Conservation (phyloP, 2,888 invertebrate species). For the Eilema caniola region DNA sequence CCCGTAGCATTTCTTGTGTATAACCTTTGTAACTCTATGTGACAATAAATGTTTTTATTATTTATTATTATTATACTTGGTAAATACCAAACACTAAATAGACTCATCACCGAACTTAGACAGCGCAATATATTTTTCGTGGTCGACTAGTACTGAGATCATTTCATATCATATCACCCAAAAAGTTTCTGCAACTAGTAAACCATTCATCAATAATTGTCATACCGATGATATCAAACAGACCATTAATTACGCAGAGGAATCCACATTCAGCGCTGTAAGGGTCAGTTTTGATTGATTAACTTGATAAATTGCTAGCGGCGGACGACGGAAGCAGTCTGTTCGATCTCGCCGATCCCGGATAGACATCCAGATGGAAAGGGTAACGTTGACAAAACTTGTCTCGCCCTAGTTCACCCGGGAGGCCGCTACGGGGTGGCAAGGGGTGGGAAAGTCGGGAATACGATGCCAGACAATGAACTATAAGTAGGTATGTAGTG, state of each 20-base stretch:
- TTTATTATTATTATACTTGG: no score
- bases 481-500: constrained; percentile 15
- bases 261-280: constrained; percentile 13
- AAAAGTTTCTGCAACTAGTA: not conserved
- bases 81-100: no score
- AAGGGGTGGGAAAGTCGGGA: not conserved
- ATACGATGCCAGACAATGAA: constrained; percentile 13
- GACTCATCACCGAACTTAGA: not conserved
- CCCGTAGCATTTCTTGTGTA: no score
- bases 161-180: not conserved
- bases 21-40: no score
- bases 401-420: constrained; percentile 18
- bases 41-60: no score
- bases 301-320: constrained; percentile 22
- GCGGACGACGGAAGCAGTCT: constrained; percentile 15
- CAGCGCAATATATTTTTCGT: not conserved
- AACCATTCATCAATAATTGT: constrained; percentile 8
- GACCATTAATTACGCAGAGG: constrained; percentile 7
- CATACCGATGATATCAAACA: not conserved
- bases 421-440: not conserved
- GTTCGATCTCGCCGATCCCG: constrained; percentile 6
- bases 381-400: constrained; percentile 23
- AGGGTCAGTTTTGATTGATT: constrained; percentile 19
- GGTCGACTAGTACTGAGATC: not conserved
- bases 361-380: constrained; percentile 17